Percentiles rank a stretch among this genome's conserved stretches.
phyloP scores from a whole-genome alignment of 2,797 vertebrate species.

The Crax fasciolata region DNA sequence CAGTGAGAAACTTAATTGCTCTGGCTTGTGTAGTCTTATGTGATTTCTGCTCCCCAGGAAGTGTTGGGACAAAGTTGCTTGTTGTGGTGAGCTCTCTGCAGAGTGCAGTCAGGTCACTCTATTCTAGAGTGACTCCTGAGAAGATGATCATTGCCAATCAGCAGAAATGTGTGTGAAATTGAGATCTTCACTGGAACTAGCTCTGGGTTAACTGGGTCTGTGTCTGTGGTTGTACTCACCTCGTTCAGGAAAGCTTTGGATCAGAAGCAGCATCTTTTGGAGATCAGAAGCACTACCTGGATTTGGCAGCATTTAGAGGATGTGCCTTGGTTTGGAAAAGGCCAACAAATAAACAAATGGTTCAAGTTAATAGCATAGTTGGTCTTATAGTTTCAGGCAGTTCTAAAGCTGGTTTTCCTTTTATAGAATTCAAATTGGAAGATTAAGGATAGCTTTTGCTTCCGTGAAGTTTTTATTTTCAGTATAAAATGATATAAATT shows the following conservation, averaged over 20 bases:
- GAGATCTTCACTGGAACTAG: neutral
- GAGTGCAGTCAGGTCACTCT: rapidly evolving
- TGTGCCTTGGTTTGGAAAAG: neutral
- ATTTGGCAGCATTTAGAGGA: neutral
- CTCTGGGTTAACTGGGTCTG: neutral
- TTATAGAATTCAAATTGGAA: neutral
- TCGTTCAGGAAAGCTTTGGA: neutral
- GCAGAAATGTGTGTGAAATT: neutral
- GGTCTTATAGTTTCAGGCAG: neutral
- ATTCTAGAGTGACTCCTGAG: rapidly evolving
- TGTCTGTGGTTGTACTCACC: rapidly evolving
- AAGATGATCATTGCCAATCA: no score
- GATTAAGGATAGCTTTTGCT: neutral
- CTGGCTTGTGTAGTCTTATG: rapidly evolving
- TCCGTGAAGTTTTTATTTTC: neutral
- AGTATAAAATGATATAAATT: neutral
- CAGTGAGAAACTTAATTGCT: neutral
- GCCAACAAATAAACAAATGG: neutral
- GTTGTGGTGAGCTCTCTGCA: neutral
- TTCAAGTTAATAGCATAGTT: neutral
- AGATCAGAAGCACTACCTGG: neutral
- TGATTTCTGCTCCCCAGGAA: neutral
- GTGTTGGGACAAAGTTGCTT: neutral
- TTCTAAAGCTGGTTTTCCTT: neutral
- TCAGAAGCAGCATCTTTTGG: neutral